Base-by-base conservation (phyloP, 2,888 invertebrate species). In the Chrysolina americana region DNA sequence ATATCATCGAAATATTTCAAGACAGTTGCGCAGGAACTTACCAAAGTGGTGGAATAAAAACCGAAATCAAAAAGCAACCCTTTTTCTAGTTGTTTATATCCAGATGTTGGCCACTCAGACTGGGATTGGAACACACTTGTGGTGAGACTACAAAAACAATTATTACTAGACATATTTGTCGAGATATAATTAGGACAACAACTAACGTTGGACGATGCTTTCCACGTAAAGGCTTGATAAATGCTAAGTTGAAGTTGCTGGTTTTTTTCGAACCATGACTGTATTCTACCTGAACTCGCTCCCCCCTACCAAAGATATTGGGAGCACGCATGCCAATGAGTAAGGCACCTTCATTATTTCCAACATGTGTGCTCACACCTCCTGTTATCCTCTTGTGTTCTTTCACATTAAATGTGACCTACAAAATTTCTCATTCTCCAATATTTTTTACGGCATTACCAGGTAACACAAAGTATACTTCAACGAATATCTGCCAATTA, bases 301-400 rank as follows among this genome's bases (percentile, higher is more conserved):
- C 98, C 0, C 96, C 98, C 71, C 98, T 91, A 0, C 98, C 98
- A 81, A 94, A 89, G 69, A 96, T 88, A 89, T 98, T 98, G 0
- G 96, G 96, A 78, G 95, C 89, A 81, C 93, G 91, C 69, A 95
- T 89, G 68, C 95, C 93, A 13, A 95, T 87, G 23, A 94, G 92
- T 41, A 98, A 86, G 23, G 95, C 94, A 1, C 96, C 98, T 86
- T 98, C 97, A 86, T 98, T 97, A 85, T 97, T 96, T 28, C 96
- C 97, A 75, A 98, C 93, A 79, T 94, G 92, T 0, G 97, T 97
- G 84, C 94, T 95, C 48, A 97, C 91, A 0, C 95, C 95, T 19
- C 97, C 98, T 70, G 94, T 92, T 23, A 97, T 86, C n/a, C 95
- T 89, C 17, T 94, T 93, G 80, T 94, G 86, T 88, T 99, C 98